A percentile compares a stretch with the other conserved stretches of the same genome.
phyloP scores from a whole-genome alignment of 2,113 vertebrate genomes.

The Ascaphus truei region DNA sequence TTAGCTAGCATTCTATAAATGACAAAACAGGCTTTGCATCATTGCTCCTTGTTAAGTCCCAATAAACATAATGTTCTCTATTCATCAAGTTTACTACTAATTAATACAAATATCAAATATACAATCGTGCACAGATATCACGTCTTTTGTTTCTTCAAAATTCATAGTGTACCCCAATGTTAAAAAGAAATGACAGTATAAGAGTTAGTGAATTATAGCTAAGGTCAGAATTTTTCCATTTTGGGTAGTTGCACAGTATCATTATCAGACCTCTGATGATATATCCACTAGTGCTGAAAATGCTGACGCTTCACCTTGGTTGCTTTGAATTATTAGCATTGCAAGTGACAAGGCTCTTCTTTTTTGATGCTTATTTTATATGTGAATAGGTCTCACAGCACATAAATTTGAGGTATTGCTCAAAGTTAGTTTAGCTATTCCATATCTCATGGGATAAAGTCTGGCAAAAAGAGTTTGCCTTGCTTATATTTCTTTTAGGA shows the following conservation, averaged over 20 bases:
- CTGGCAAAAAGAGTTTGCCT: slow-evolving; percentile 39
- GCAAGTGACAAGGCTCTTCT: slow-evolving; percentile 63
- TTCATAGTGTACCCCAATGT: slow-evolving; percentile 16
- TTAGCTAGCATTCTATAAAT: too few species aligned
- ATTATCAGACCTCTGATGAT: slow-evolving; percentile 62
- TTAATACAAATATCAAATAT: too few species aligned
- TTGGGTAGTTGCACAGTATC: slow-evolving; percentile 57
- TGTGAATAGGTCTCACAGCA: slow-evolving; percentile 60
- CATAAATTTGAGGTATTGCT: slow-evolving; percentile 66
- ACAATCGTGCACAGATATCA: too few species aligned
- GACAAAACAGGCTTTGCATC: too few species aligned
- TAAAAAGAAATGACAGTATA: slow-evolving; percentile 14
- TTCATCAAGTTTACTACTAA: too few species aligned
- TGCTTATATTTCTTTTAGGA: slow-evolving; percentile 60
- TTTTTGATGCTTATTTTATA: slow-evolving; percentile 70
- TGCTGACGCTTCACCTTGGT: slow-evolving; percentile 65
- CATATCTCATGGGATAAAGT: slow-evolving; percentile 55
- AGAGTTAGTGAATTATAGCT: slow-evolving; percentile 59
- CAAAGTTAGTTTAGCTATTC: slow-evolving; percentile 56
- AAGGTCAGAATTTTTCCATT: slow-evolving; percentile 67
- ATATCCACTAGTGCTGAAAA: slow-evolving; percentile 60
- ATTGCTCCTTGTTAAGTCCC: too few species aligned
- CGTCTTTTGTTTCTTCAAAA: too few species aligned
- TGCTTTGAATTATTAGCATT: slow-evolving; percentile 68
- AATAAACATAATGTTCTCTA: too few species aligned